These are phyloP conservation scores for Gambelia wislizenii DNA, from an alignment of 2,797 vertebrate genomes.

Conservation along the genomic window DNA sequence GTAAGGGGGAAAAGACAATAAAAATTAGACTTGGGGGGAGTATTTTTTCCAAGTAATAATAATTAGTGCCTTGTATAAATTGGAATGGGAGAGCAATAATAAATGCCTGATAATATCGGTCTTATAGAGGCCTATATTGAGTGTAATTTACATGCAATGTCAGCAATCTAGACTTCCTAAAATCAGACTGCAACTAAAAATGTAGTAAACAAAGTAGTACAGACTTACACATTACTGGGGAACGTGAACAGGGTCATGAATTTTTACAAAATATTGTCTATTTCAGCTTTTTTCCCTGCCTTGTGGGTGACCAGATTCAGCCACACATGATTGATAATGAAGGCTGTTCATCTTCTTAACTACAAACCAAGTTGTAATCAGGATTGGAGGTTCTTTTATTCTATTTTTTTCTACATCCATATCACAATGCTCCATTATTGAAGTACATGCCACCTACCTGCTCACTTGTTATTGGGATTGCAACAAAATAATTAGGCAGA, in stretches of 20 bases:
- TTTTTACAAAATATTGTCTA: neutral
- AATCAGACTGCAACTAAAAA: neutral
- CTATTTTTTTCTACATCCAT: neutral
- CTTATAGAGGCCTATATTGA: too few relatives aligned
- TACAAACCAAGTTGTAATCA: neutral
- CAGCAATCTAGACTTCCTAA: too few relatives aligned
- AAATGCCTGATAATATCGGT: too few relatives aligned
- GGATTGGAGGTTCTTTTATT: neutral
- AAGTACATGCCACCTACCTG: constrained; percentile 57
- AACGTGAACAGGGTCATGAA: neutral
- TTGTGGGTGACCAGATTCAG: neutral
- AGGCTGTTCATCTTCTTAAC: neutral
- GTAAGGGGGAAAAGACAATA: too few relatives aligned
- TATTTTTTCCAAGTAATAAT: too few relatives aligned
- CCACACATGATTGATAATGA: neutral
- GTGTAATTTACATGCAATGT: too few relatives aligned
- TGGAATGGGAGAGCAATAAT: too few relatives aligned
- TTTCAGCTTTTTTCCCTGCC: neutral
- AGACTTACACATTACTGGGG: neutral
- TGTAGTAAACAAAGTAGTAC: neutral
- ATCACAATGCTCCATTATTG: neutral
- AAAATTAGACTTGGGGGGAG: too few relatives aligned
- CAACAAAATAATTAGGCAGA: constrained; percentile 72
- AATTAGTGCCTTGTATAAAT: too few relatives aligned
- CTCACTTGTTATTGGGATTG: constrained; percentile 67